Evolutionary conservation across 2,888 invertebrate genomes (phyloP).

Genomic region (Leptinotarsa rubiginosa): DNA sequence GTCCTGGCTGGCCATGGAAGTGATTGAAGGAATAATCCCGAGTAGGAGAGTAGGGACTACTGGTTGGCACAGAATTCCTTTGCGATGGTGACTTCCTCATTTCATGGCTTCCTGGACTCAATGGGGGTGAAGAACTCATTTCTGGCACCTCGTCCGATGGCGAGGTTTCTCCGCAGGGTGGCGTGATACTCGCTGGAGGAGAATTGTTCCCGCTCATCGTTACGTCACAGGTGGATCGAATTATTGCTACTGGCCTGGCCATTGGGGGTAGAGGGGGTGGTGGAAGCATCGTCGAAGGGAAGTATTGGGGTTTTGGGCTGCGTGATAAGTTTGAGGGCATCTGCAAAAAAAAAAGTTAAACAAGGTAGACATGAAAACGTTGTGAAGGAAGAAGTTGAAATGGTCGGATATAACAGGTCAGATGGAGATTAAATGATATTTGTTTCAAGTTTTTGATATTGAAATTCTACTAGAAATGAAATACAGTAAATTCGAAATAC

Average conservation of each 20-base stretch:
- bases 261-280: conserved; percentile 95
- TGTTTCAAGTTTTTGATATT: no score
- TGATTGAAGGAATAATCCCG: conserved; percentile 85
- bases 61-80: conserved; percentile 59
- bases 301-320: conserved; percentile 85
- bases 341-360: conserved; percentile 62
- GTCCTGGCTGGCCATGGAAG: conserved; percentile 91
- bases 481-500: no score
- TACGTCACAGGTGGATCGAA: conserved; percentile 82
- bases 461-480: no score
- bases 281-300: conserved; percentile 92
- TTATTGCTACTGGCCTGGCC: conserved; percentile 96
- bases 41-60: conserved; percentile 58
- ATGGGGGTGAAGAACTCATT: conserved; percentile 65
- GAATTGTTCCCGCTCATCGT: conserved; percentile 73
- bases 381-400: no score
- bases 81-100: conserved; percentile 63
- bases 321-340: conserved; percentile 71
- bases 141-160: conserved; percentile 63
- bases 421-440: no score
- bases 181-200: conserved; percentile 73
- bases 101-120: conserved; percentile 64
- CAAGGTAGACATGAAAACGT: no score
- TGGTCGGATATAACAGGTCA: no score
- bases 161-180: conserved; percentile 67